Conservation (phyloP, 2,113 vertebrate species). For the Calonectris borealis region DNA sequence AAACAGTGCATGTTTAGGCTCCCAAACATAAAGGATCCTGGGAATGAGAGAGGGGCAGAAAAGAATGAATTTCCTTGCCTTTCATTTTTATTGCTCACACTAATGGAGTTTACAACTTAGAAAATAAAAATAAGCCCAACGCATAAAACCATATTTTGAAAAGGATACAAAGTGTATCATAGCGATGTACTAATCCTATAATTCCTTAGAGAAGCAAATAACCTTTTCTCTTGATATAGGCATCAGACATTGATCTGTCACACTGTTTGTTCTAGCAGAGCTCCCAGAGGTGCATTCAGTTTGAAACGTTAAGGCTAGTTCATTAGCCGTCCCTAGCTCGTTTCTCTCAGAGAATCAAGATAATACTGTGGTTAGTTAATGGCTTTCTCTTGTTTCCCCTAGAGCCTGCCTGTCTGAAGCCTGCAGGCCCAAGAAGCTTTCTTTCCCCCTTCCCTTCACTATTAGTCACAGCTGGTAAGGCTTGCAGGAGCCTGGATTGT, state of each 20-base stretch:
- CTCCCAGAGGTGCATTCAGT: slow-evolving; percentile 88
- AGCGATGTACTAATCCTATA: slow-evolving; percentile 75
- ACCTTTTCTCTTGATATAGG: slow-evolving; percentile 95
- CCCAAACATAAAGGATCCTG: neutral
- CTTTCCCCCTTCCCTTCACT: slow-evolving; percentile 73
- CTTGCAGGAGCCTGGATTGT: slow-evolving; percentile 66
- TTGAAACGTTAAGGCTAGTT: slow-evolving; percentile 88
- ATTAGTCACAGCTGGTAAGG: slow-evolving; percentile 82
- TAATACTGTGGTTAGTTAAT: slow-evolving; percentile 99
- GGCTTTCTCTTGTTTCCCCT: slow-evolving; percentile 98
- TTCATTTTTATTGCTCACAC: neutral
- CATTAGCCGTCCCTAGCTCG: slow-evolving; percentile 91
- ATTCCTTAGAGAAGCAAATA: slow-evolving; percentile 89
- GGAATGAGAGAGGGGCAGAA: neutral
- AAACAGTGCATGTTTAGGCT: neutral
- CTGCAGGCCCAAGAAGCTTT: slow-evolving; percentile 84
- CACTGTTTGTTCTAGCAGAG: slow-evolving; percentile 90
- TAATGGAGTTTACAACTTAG: slow-evolving; percentile 8
- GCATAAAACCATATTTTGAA: slow-evolving; percentile 72
- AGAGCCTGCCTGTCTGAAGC: slow-evolving; percentile 92
- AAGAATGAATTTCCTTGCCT: neutral
- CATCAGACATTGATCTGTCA: slow-evolving; percentile 94
- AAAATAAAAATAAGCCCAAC: slow-evolving; percentile 17
- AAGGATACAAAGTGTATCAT: slow-evolving; percentile 72
- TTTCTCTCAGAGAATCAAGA: slow-evolving; percentile 94